A percentile compares a stretch with the other conserved stretches of the same genome.
Evolutionary conservation across 2,888 invertebrate species (phyloP).

Genomic region (Iselma pallidipennis): DNA sequence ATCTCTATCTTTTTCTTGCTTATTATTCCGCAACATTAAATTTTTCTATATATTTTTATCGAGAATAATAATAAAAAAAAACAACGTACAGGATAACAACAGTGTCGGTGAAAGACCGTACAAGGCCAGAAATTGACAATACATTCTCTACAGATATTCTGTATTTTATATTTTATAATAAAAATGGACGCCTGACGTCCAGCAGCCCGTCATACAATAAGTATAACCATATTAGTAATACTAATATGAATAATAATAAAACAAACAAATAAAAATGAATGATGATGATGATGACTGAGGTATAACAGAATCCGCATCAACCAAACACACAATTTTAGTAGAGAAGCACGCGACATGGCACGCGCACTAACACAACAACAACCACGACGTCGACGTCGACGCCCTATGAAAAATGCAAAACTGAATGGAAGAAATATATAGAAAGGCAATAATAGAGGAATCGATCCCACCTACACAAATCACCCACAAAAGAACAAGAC

Average conservation of each 20-base stretch:
- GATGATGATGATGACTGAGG: too few relatives aligned
- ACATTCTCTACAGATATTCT: background rate
- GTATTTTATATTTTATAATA: too few relatives aligned
- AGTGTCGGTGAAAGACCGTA: constrained; percentile 37
- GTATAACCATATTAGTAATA: too few relatives aligned
- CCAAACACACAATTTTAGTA: too few relatives aligned
- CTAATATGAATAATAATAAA: background rate
- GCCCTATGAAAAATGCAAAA: background rate
- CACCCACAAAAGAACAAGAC: too few relatives aligned
- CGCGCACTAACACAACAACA: constrained; percentile 14
- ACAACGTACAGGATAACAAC: constrained; percentile 34
- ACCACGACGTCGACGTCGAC: background rate
- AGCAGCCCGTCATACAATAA: background rate
- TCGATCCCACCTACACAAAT: background rate
- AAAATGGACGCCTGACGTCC: background rate
- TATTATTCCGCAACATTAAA: background rate
- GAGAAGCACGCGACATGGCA: constrained; percentile 23
- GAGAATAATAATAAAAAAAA: background rate
- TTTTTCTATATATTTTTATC: constrained; percentile 1
- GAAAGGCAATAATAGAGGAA: background rate
- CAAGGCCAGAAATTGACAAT: constrained; percentile 24
- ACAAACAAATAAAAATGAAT: background rate
- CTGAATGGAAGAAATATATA: background rate
- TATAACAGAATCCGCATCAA: background rate
- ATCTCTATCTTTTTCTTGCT: background rate